These are phyloP conservation scores for Gymnothorax reevesii DNA, from an alignment of 2,797 vertebrate species.

Conservation along the genomic window DNA sequence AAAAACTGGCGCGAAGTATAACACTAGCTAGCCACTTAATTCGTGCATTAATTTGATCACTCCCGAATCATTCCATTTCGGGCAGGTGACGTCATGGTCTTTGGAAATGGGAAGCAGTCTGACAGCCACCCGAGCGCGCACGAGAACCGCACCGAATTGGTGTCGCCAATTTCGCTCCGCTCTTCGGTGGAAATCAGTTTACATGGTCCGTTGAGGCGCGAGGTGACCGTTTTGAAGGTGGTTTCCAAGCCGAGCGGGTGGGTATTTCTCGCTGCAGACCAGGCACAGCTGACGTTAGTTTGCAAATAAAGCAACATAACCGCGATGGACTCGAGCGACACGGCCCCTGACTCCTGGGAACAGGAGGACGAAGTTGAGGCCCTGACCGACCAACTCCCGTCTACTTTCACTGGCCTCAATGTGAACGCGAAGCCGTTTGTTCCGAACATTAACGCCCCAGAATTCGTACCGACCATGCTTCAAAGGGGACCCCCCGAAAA, in stretches of 20 bases:
- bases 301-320: constrained; percentile 33
- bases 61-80: not conserved
- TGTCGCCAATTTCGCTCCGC: constrained; percentile 31
- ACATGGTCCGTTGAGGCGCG: constrained; percentile 21
- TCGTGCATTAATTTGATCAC: not conserved
- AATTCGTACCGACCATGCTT: constrained; percentile 90
- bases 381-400: constrained; percentile 77
- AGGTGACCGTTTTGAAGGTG: constrained; percentile 33
- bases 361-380: constrained; percentile 90
- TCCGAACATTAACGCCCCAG: constrained; percentile 90
- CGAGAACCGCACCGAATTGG: constrained; percentile 66
- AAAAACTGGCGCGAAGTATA: not conserved
- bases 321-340: constrained; percentile 86
- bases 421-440: constrained; percentile 96
- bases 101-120: constrained; percentile 51
- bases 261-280: constrained; percentile 25
- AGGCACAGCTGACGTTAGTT: constrained; percentile 46
- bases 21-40: not conserved
- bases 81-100: not conserved
- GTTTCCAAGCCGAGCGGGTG: constrained; percentile 27
- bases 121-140: constrained; percentile 64
- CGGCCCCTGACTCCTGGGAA: constrained; percentile 98
- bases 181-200: constrained; percentile 33
- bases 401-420: constrained; percentile 89
- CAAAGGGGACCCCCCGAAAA: constrained; percentile 64